These are phyloP conservation scores for Phengaris arion DNA, from an alignment of 2,888 invertebrate species.

Conservation along the genomic window DNA sequence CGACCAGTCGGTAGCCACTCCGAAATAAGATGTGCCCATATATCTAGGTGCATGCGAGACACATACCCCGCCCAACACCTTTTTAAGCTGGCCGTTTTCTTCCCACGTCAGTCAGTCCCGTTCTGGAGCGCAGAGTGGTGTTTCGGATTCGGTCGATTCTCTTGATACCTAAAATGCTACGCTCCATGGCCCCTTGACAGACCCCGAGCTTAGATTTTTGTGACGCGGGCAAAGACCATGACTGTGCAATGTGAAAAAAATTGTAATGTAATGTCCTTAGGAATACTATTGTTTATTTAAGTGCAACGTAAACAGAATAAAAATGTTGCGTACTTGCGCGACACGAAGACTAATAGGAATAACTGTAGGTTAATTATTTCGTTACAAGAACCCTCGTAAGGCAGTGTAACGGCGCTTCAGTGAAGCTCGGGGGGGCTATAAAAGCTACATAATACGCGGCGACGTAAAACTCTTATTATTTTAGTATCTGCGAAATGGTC, in stretches of 20 bases:
- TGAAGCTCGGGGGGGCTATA: constrained; percentile 68
- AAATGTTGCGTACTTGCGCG: constrained; percentile 46
- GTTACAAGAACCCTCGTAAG: constrained; percentile 74
- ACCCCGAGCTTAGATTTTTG: no score
- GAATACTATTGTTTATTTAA: background rate
- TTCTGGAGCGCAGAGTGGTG: no score
- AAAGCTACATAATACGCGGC: constrained; percentile 76
- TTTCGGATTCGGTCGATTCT: no score
- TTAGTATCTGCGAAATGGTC: constrained; percentile 77
- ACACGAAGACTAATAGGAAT: constrained; percentile 64
- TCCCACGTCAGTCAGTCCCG: no score
- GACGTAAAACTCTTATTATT: constrained; percentile 78
- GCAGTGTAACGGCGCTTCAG: constrained; percentile 72
- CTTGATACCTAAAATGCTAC: no score
- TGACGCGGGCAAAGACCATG: no score
- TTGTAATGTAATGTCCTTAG: background rate
- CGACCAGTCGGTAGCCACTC: no score
- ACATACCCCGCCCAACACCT: no score
- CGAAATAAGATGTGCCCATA: no score
- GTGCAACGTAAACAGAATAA: constrained; percentile 30
- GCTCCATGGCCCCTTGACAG: no score
- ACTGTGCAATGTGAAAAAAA: background rate
- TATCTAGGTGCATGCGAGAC: no score
- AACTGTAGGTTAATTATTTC: constrained; percentile 75
- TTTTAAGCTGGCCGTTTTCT: no score